Evolutionary conservation across 2,797 vertebrate species (phyloP).

Genomic region (Neosilurus mollespiculum): DNA sequence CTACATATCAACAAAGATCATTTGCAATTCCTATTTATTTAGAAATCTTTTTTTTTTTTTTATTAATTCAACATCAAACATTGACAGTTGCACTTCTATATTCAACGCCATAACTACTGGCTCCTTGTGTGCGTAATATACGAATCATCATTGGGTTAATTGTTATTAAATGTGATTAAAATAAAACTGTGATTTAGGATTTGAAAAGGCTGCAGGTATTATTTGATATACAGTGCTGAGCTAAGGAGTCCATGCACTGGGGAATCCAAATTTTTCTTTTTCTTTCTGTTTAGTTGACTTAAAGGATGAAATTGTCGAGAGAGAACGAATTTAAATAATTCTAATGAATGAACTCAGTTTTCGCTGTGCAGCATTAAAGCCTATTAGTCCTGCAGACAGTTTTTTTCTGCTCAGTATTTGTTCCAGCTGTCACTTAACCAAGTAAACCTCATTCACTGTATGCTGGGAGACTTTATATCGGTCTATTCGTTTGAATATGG

Average conservation of each 20-base stretch:
- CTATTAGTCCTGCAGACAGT: background rate
- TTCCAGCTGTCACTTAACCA: background rate
- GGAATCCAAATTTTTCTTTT: background rate
- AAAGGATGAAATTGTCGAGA: too few species aligned
- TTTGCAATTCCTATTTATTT: background rate
- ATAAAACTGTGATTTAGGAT: too few species aligned
- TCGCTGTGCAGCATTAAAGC: too few species aligned
- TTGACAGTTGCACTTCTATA: background rate
- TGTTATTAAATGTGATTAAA: conserved; percentile 1
- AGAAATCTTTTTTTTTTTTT: background rate
- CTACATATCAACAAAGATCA: background rate
- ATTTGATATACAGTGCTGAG: background rate
- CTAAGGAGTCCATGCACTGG: too few species aligned
- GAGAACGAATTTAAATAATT: too few species aligned
- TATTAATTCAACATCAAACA: background rate
- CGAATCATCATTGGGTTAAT: background rate
- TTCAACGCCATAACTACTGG: background rate
- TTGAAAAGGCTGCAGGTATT: too few species aligned
- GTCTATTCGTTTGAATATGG: too few species aligned
- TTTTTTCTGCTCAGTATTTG: background rate
- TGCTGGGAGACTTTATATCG: too few species aligned
- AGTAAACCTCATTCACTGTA: background rate
- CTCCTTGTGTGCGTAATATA: background rate
- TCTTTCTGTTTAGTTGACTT: background rate
- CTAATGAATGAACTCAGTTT: too few species aligned